Evolutionary conservation across 2,888 invertebrate species (phyloP), one percentile per base, ranked within the genome.

Genomic region (Beris morrisii): DNA sequence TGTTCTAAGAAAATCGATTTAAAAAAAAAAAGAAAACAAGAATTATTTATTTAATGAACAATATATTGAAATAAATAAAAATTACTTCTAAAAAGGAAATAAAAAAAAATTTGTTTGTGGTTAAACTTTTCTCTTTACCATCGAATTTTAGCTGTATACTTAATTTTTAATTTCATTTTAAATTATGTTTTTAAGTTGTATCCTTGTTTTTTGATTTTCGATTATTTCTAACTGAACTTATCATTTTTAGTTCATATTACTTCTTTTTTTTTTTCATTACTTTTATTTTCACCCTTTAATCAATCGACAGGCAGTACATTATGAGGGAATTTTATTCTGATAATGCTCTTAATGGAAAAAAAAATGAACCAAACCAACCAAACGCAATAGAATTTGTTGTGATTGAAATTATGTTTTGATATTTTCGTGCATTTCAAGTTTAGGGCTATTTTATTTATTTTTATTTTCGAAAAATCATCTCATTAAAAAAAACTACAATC

Each of bases 81-180:
- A 56, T 38, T 15, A 38, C 46, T 59, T 59, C 46, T 46, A 30
- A 7, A 59, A 46, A 59, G 31, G 11, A 5, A 30, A 46, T 46
- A 46, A 31, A 22, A 22, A 22, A 59, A 30, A 30, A 22, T 28
- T 31, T 22, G 22, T 30, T 46, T n/a, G 58, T 59, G 46, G 46
- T 59, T 59, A 46, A 46, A 22, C 46, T 48, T 53, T 53, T 53
- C 22, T 31, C 38, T 53, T 28, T 31, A 53, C 53, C 53, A 53
- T 11, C 30, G 28, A 31, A n/a, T 31, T 22, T 53, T 53, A 53
- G 22, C 31, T n/a, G 11, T 50, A 50, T 46, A 46, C 9, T 12
- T n/a, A 44, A 44, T 44, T 46, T 46, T 46, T 46, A 5, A 11
- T 50, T 50, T 50, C 15, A 15, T 50, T 28, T 22, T 22, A 50